Percentiles rank a stretch among this genome's conserved stretches.
Evolutionary conservation across 2,113 vertebrate genomes (phyloP).

Genomic region (Nycticorax nycticorax): DNA sequence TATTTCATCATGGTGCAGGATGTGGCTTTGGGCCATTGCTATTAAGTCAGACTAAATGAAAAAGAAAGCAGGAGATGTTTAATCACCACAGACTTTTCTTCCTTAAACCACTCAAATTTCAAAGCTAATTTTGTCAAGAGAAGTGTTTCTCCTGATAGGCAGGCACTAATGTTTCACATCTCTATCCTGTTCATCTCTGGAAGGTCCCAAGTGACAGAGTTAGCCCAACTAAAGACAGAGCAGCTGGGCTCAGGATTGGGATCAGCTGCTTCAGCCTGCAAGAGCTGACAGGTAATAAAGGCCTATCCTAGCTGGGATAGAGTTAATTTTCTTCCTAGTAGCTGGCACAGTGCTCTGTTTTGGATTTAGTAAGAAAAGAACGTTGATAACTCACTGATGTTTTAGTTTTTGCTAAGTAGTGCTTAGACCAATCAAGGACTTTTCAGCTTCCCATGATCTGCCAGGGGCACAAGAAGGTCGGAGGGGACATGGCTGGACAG

Average conservation of each 20-base stretch:
- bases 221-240: background rate
- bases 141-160: background rate
- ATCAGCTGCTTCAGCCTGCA: background rate
- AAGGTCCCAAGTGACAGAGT: background rate
- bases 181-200: background rate
- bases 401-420: too few species aligned
- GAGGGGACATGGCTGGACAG: too few species aligned
- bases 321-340: too few species aligned
- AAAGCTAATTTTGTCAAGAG: background rate
- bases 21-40: background rate
- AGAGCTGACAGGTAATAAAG: background rate
- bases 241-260: background rate
- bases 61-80: background rate
- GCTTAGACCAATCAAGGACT: too few species aligned
- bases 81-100: background rate
- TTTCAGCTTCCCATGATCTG: too few species aligned
- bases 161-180: background rate
- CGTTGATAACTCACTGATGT: too few species aligned
- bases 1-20: conserved; percentile 6
- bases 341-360: too few species aligned
- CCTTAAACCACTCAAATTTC: background rate
- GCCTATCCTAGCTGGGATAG: background rate
- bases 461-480: too few species aligned
- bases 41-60: background rate
- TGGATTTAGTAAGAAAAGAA: too few species aligned